Percentiles rank a stretch among this genome's conserved stretches.
phyloP scores from a whole-genome alignment of 1,140 invertebrate species.

The Lepidotrigona ventralis region DNA sequence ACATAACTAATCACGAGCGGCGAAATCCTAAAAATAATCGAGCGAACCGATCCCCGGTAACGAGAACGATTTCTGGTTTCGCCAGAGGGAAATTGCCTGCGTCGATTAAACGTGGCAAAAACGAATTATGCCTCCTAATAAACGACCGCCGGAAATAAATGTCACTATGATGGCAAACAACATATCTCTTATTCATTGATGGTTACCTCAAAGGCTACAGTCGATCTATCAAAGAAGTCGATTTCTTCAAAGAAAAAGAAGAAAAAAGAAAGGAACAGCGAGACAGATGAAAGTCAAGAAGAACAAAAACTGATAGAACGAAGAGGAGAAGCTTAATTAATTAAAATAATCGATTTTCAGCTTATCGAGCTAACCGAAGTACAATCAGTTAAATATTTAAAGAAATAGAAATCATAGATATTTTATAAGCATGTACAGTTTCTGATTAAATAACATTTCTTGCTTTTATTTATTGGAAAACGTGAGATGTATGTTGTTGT shows the following conservation, averaged over 20 bases:
- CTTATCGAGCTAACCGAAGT: not conserved
- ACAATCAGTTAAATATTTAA: too few relatives aligned
- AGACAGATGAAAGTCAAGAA: too few relatives aligned
- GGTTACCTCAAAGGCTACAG: too few relatives aligned
- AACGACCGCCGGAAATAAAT: slow-evolving; percentile 2
- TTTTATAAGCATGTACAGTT: too few relatives aligned
- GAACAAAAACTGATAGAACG: too few relatives aligned
- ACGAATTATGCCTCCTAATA: slow-evolving; percentile 12
- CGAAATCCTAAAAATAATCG: slow-evolving; percentile 6
- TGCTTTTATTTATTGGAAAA: too few relatives aligned
- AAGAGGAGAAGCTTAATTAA: not conserved
- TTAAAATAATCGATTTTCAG: not conserved
- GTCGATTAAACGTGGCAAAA: slow-evolving; percentile 11
- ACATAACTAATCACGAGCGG: slow-evolving; percentile 1
- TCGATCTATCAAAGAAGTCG: not conserved
- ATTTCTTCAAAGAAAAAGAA: not conserved
- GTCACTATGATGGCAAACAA: slow-evolving; percentile 10
- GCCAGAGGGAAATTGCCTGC: not conserved
- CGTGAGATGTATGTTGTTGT: too few relatives aligned
- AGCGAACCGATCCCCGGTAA: not conserved
- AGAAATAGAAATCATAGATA: too few relatives aligned
- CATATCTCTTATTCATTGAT: slow-evolving; percentile 4
- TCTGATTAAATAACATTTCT: too few relatives aligned
- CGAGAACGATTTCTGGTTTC: slow-evolving; percentile 9
- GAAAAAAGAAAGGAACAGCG: too few relatives aligned